These are phyloP conservation scores for Sterrhoptilus dennistouni DNA, from an alignment of 2,113 vertebrate genomes.

Conservation along the genomic window DNA sequence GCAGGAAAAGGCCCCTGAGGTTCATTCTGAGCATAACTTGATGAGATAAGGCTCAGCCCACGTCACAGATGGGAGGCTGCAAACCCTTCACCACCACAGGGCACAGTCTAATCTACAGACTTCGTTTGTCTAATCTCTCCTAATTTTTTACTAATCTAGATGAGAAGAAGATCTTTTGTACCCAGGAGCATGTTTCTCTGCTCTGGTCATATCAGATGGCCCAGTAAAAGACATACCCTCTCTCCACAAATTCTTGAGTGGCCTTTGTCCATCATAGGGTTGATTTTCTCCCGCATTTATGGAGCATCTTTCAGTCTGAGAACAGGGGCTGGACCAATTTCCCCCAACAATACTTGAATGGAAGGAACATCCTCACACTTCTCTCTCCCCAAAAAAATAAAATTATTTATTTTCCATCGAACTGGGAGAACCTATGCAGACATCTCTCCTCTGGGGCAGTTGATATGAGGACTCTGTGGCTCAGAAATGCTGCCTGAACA, in stretches of 20 bases:
- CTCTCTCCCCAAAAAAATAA: fast-evolving
- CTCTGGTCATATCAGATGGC: neutral
- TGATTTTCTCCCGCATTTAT: neutral
- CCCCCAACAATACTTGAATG: neutral
- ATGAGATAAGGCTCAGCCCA: constrained; percentile 12
- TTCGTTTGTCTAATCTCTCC: constrained; percentile 15
- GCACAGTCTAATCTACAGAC: neutral
- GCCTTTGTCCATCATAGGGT: neutral
- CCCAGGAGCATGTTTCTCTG: neutral
- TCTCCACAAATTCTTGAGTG: neutral
- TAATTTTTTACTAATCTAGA: constrained; percentile 20
- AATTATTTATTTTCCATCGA: neutral
- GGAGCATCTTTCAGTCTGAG: neutral
- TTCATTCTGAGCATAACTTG: constrained; percentile 33
- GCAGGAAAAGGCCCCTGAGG: neutral
- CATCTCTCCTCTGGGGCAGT: neutral
- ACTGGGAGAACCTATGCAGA: neutral
- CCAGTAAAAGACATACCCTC: neutral
- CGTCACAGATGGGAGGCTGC: neutral
- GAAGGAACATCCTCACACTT: neutral
- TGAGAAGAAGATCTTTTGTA: neutral
- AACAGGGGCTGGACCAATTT: neutral
- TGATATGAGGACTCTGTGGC: fast-evolving
- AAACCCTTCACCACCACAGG: constrained; percentile 4
- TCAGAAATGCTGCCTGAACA: neutral